phyloP scores from a whole-genome alignment of 1,140 invertebrate species.

The Neotoxoptera formosana region DNA sequence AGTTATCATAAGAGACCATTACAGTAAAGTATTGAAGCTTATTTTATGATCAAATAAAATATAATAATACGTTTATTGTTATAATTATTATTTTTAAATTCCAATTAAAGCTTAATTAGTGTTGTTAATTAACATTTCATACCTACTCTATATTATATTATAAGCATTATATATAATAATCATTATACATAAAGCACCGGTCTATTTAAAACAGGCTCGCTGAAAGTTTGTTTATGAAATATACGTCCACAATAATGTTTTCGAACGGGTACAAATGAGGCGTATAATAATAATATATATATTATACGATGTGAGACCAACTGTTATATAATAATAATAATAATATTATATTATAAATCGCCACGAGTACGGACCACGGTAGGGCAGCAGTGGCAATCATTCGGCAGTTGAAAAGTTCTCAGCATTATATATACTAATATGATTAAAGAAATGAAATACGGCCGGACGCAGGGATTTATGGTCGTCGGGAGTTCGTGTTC shows the following conservation, averaged over 20 bases:
- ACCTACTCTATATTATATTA: neutral
- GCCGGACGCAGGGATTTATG: neutral
- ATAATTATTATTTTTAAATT: neutral
- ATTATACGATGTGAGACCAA: too few species aligned
- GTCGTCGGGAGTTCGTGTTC: neutral
- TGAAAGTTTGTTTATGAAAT: neutral
- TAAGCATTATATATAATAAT: neutral
- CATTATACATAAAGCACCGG: neutral
- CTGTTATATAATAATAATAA: neutral
- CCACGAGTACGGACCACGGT: neutral
- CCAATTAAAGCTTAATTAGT: neutral
- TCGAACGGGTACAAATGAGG: neutral
- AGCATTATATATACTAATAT: neutral
- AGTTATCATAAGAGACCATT: neutral
- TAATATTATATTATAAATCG: neutral
- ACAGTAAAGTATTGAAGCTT: neutral
- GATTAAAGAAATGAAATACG: neutral
- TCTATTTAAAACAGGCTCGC: neutral
- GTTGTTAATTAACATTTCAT: neutral
- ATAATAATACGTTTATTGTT: neutral
- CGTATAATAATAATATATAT: neutral
- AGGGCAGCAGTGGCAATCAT: neutral
- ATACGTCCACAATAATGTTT: neutral
- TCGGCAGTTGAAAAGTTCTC: conserved; percentile 9
- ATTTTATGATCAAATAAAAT: neutral